Evolutionary conservation across 2,888 invertebrate species (phyloP), one percentile per base, ranked within the genome.

Genomic region (Drosophila birchii): DNA sequence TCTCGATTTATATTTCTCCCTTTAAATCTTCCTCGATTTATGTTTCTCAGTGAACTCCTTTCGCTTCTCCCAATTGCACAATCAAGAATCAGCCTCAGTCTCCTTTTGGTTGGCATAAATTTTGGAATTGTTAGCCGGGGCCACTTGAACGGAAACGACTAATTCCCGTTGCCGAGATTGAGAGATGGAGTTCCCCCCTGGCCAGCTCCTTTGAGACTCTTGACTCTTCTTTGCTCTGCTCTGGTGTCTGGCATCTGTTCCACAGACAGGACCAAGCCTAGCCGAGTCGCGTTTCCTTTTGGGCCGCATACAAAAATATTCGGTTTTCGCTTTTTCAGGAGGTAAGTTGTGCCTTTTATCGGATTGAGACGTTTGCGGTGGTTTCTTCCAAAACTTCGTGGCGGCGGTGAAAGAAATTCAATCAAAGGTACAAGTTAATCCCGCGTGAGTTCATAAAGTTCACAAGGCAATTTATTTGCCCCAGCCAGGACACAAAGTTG

Each of bases 401-500:
- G 29, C 47, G 20, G 49, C 44, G 63, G 73, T 63, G 75, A 86
- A 86, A 88, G 84, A 86, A 86, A 89, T 86, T 86, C 86, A 86
- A 86, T 86, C 90, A 86, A 89, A 88, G 86, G 89, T 86, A 88
- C 88, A 88, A 88, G 78, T 89, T 89, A 90, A 90, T 88, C 88
- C 88, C 89, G 89, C 89, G 90, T 89, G 88, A 87, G 89, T 88
- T 88, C 90, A 90, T 90, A 83, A 88, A 90, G 89, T 88, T 86
- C 86, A 78, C 80, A 80, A 78, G 76, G 78, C 89, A 86, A 89
- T 86, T 86, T 89, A 81, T 86, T 59, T 86, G 75, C 76, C 76
- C 73, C 69, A 62, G 55, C 68, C 59, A 68, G 71, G 36, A 47
- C 63, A 68, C 36, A 51, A 61, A 38, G 23, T 76, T 47, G 44